Conservation (phyloP, 2,888 invertebrate genomes). For the Noctua fimbriata region DNA sequence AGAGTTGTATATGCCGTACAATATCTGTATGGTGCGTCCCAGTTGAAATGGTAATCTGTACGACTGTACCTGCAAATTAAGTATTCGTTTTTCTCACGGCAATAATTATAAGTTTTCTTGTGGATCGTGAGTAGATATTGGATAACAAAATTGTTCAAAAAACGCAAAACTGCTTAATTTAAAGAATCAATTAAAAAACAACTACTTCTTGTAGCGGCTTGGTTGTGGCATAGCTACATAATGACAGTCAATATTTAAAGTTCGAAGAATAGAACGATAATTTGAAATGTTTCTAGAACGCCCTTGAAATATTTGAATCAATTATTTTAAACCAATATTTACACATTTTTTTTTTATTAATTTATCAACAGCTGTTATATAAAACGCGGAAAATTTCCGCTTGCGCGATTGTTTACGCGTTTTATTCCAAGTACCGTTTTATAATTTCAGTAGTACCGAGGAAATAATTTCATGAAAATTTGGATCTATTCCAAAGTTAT, state of each 20-base stretch:
- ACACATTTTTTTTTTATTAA: no score
- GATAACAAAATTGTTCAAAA: background rate
- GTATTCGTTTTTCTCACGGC: slow-evolving; percentile 4
- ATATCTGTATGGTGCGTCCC: background rate
- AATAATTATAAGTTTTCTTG: background rate
- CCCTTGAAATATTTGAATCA: background rate
- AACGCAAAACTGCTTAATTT: background rate
- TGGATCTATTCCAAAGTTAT: slow-evolving; percentile 62
- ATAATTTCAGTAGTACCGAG: slow-evolving; percentile 12
- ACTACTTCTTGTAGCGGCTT: background rate
- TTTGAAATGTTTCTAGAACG: background rate
- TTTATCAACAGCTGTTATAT: slow-evolving; percentile 8
- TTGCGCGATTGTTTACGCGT: no score
- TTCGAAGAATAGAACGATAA: slow-evolving; percentile 4
- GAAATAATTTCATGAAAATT: slow-evolving; percentile 54
- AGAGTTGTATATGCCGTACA: slow-evolving; percentile 1
- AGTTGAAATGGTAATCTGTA: slow-evolving; percentile 10
- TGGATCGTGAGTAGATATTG: background rate
- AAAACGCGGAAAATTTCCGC: no score
- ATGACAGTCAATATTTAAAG: background rate
- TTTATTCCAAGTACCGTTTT: slow-evolving; percentile 15
- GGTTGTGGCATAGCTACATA: background rate
- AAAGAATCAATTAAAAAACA: background rate
- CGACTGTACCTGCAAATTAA: slow-evolving; percentile 1
- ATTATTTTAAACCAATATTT: background rate